Base-by-base conservation (phyloP, 2,797 vertebrate species). In the Etheostoma nigrum region DNA sequence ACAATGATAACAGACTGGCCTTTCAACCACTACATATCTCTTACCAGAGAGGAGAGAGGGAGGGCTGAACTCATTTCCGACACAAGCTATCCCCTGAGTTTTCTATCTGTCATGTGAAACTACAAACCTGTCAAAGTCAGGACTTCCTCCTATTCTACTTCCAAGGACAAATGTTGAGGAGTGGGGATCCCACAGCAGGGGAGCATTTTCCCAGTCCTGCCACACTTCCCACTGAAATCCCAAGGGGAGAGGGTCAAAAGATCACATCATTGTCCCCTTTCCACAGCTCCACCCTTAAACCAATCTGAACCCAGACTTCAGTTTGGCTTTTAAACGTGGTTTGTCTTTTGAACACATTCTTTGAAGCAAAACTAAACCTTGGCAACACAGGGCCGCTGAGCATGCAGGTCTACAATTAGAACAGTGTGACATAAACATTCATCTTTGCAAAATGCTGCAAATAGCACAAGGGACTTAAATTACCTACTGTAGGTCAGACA, bases 61-160 rank as follows among this genome's bases (percentile, higher is more conserved):
- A 60, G 68, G 59, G 65, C 72, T 81, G 86, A 74, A 81, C 80
- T 67, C 18, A 30, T 92, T 93, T 93, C 93, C 86, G 86, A 89
- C 79, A 66, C 81, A 45, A 70, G 69, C 73, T 49, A 57, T 92
- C 92, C 93, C 92, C 78, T 57, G 89, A 90, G 90, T 86, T 92
- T 93, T 93, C 88, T 93, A 89, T 96, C 96, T 95, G 95, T 96
- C 94, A 94, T 93, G 94, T 83, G 87, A 93, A 95, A 88, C 96
- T 94, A 96, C 96, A 96, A 97, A 97, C 93, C 94, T 95, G 96
- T 97, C 97, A 97, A 93, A 96, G 95, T 96, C 96, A 95, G 97
- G 96, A 97, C 97, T 98, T 98, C 97, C 97, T 96, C 91, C 96
- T 90, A 98, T 98, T 98, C 97, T 97, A 94, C 93, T 96, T 92